phyloP scores from a whole-genome alignment of 2,888 invertebrate species.

The Pollenia griseotomentosa region DNA sequence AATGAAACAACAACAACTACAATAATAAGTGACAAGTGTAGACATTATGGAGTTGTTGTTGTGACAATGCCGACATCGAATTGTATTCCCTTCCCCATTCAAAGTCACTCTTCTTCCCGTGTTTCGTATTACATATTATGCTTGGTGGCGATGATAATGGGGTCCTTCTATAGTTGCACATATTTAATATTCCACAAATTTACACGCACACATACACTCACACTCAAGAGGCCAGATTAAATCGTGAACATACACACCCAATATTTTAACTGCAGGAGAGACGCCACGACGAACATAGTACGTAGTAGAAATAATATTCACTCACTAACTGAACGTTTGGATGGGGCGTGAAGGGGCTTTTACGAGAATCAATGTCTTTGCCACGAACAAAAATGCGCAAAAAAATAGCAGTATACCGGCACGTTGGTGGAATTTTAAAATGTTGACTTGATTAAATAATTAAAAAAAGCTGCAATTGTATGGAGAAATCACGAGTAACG shows the following conservation, averaged over 20 bases:
- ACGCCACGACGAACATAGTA: conserved; percentile 19
- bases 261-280: conserved; percentile 49
- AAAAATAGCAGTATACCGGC: conserved; percentile 3
- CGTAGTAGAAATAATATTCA: conserved; percentile 26
- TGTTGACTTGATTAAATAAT: too few species aligned
- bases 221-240: conserved; percentile 60
- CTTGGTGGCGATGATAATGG: background rate
- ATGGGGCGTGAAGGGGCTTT: conserved; percentile 19
- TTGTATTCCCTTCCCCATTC: conserved; percentile 41
- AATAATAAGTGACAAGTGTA: conserved; percentile 69
- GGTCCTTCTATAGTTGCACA: conserved; percentile 50
- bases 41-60: conserved; percentile 65
- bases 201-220: background rate
- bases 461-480: too few species aligned
- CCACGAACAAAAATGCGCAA: background rate
- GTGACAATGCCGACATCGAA: conserved; percentile 57
- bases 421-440: too few species aligned
- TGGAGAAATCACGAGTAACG: too few species aligned
- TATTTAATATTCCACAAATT: background rate
- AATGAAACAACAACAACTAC: conserved; percentile 23
- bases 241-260: conserved; percentile 62
- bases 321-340: background rate
- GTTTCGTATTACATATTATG: conserved; percentile 31
- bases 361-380: conserved; percentile 43
- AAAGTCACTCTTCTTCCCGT: conserved; percentile 47